Evolutionary conservation across 2,113 vertebrate species (phyloP), one percentile per base, ranked within the genome.

Genomic region (Hippocampus mohnikei): DNA sequence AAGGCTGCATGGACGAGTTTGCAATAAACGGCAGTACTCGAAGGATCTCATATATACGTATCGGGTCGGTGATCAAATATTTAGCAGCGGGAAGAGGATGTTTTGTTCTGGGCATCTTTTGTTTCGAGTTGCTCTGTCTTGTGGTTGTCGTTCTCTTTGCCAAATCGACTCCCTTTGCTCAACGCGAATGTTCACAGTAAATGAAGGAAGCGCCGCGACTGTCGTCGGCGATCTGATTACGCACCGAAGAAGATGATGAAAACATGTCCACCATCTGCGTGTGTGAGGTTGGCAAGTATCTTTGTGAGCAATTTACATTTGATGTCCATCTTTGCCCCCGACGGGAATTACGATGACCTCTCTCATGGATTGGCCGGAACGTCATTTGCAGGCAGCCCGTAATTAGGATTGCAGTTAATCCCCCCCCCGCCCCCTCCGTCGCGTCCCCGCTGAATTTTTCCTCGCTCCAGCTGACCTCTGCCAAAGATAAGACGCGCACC

Each of bases 381-480:
- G 87, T 90, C 71, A 81, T 88, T 83, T 85, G 70, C 78, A 74
- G 50, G 74, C 74, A 12, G 78, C 69, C 65, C 66, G 5, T 88
- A 92, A 90, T 91, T 91, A 91, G 87, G 84, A 79, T 72, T 63
- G 66, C 71, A 84, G 73, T 83, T 90, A 92, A 91, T 92, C 91
- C 89, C 84, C 82, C 33, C 33, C 33, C 5, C 2, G 77, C 87
- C 80, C 1, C 33, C 79, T 87, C 80, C 80, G 80, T 73, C 77
- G 88, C 37, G 74, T 88, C 83, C 77, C 77, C n/a, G 66, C 81
- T 84, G 79, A 73, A 85, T 80, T 81, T 87, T 88, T 85, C 82
- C 79, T 78, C 76, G 71, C 60, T 69, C 81, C 81, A 82, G 70
- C 66, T 89, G 88, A 92, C 90, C 90, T 90, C 85, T 69, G 84